Percentiles rank a stretch among this genome's conserved stretches.
Conservation (phyloP, 2,113 vertebrate species). For the Neolamprologus cancellatus region DNA sequence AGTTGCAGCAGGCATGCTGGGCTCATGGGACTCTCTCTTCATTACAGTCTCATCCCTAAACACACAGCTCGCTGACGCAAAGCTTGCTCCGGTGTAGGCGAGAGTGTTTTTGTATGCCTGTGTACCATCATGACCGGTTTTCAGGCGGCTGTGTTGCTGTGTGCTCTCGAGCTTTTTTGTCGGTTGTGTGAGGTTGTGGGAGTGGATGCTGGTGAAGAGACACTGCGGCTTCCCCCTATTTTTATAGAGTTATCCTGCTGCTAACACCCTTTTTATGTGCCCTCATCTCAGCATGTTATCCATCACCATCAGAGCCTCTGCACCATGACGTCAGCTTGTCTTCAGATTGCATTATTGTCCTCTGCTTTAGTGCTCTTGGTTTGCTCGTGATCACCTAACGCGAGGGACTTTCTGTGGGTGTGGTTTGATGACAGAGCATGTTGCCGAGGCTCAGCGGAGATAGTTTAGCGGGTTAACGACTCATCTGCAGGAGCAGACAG, state of each 20-base stretch:
- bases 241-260: background rate
- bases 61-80: conserved; percentile 39
- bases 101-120: conserved; percentile 2
- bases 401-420: background rate
- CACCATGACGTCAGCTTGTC: conserved; percentile 40
- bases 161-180: background rate
- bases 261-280: background rate
- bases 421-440: conserved; percentile 4
- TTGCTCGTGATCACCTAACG: background rate
- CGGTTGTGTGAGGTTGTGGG: background rate
- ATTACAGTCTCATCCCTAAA: conserved; percentile 58
- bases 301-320: conserved; percentile 30
- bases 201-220: background rate
- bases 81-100: conserved; percentile 9
- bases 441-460: background rate
- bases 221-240: background rate
- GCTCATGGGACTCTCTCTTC: conserved; percentile 41
- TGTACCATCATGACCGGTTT: background rate
- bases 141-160: background rate
- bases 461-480: conserved; percentile 20
- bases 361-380: background rate
- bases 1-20: conserved; percentile 13
- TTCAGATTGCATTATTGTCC: background rate
- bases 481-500: conserved; percentile 45
- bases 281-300: conserved; percentile 27